Percentiles rank a stretch among this genome's conserved stretches.
Evolutionary conservation across 92 coral and sea anemone species (phyloP).

Genomic region (Montipora capitata): DNA sequence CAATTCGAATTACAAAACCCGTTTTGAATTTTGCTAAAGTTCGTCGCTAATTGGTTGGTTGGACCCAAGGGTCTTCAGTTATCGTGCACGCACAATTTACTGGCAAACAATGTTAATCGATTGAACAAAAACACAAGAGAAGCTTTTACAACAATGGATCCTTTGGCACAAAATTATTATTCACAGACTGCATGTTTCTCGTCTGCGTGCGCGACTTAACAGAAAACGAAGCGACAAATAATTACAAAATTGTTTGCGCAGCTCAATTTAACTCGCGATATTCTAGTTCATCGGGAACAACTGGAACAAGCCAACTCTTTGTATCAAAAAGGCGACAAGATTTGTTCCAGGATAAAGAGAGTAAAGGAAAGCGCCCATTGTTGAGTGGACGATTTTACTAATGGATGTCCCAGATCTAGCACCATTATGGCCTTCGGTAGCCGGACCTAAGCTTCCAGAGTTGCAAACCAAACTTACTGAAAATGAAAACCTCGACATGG

Average conservation of each 20-base stretch:
- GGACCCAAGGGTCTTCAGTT: constrained; percentile 6
- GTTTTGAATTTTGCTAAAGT: constrained; percentile 18
- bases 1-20: background rate
- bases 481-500: constrained; percentile 57
- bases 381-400: no score
- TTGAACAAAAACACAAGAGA: constrained; percentile 46
- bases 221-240: background rate
- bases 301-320: background rate
- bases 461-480: constrained; percentile 45
- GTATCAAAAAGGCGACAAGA: background rate
- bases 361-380: background rate
- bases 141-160: background rate
- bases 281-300: background rate
- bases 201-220: constrained; percentile 8
- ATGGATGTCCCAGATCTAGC: constrained; percentile 37
- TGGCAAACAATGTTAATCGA: constrained; percentile 56
- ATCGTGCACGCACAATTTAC: constrained; percentile 14
- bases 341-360: background rate
- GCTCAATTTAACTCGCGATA: no score
- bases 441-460: constrained; percentile 67
- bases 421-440: constrained; percentile 68
- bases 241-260: background rate
- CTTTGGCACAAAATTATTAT: constrained; percentile 29
- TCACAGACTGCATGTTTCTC: constrained; percentile 33
- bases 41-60: constrained; percentile 37